A percentile compares a stretch with the other conserved stretches of the same genome.
Evolutionary conservation across 2,888 invertebrate species (phyloP).

Genomic region (Ceramica pisi): DNA sequence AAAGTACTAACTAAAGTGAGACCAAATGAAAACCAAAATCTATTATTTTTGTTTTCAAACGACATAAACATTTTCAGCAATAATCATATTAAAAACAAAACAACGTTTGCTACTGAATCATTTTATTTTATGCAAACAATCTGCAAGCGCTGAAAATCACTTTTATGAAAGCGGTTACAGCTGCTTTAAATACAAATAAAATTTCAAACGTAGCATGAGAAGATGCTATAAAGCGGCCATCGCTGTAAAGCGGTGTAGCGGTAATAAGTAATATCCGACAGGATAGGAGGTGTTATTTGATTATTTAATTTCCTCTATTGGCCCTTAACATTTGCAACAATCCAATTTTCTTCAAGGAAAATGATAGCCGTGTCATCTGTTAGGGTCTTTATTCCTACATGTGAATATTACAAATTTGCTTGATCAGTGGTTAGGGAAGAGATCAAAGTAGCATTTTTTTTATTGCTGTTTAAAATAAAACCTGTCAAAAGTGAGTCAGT

Average conservation of each 20-base stretch:
- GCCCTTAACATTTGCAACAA: conserved; percentile 35
- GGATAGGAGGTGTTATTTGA: conserved; percentile 61
- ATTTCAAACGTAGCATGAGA: not conserved
- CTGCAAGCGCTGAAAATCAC: too few species aligned
- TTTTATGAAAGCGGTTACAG: conserved; percentile 22
- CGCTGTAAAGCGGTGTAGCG: conserved; percentile 33
- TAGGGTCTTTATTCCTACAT: not conserved
- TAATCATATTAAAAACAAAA: not conserved
- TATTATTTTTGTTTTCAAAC: too few species aligned
- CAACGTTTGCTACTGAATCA: not conserved
- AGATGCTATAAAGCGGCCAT: conserved; percentile 10
- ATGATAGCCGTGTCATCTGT: not conserved
- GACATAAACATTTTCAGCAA: too few species aligned
- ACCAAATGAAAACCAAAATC: not conserved
- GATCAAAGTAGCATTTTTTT: too few species aligned
- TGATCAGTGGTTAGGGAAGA: not conserved
- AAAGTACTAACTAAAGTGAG: too few species aligned
- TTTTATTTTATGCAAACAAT: not conserved
- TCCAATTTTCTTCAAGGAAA: conserved; percentile 29
- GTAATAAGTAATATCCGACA: conserved; percentile 63
- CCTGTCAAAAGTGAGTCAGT: too few species aligned
- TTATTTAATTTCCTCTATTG: conserved; percentile 64
- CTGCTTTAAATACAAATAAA: conserved; percentile 25
- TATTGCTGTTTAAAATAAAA: too few species aligned
- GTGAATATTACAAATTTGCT: not conserved